phyloP scores from a whole-genome alignment of 1,140 invertebrate species.

The Anoplophora glabripennis region DNA sequence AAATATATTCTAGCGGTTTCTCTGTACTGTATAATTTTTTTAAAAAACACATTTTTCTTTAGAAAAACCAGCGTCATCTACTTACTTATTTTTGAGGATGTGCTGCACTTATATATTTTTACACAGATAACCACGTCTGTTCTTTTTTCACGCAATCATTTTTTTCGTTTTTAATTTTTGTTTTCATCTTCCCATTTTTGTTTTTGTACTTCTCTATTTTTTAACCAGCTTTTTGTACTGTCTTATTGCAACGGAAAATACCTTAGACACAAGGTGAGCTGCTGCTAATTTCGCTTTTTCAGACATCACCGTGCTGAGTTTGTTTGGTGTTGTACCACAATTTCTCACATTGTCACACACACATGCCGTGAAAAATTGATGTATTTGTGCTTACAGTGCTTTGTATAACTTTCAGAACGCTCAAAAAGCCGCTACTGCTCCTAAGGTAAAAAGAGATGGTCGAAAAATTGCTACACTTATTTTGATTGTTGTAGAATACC shows the following conservation, averaged over 20 bases:
- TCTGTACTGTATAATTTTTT: too few species aligned
- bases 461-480: too few species aligned
- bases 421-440: constrained; percentile 22
- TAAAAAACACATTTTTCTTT: too few species aligned
- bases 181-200: too few species aligned
- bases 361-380: background rate
- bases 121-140: background rate
- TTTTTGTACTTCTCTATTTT: too few species aligned
- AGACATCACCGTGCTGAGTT: background rate
- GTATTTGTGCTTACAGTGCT: constrained; percentile 21
- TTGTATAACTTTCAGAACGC: constrained; percentile 30
- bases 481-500: too few species aligned
- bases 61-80: too few species aligned
- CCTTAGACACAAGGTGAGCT: constrained; percentile 18
- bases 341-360: background rate
- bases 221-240: constrained; percentile 3
- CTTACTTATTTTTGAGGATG: too few species aligned
- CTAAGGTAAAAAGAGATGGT: constrained; percentile 18
- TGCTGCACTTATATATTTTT: too few species aligned
- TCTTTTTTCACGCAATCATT: constrained; percentile 1
- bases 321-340: constrained; percentile 2
- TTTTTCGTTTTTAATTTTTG: constrained; percentile 8
- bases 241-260: constrained; percentile 11
- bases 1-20: too few species aligned
- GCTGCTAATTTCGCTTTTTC: too few species aligned